phyloP scores from a whole-genome alignment of 2,797 vertebrate genomes.

The Picus viridis region DNA sequence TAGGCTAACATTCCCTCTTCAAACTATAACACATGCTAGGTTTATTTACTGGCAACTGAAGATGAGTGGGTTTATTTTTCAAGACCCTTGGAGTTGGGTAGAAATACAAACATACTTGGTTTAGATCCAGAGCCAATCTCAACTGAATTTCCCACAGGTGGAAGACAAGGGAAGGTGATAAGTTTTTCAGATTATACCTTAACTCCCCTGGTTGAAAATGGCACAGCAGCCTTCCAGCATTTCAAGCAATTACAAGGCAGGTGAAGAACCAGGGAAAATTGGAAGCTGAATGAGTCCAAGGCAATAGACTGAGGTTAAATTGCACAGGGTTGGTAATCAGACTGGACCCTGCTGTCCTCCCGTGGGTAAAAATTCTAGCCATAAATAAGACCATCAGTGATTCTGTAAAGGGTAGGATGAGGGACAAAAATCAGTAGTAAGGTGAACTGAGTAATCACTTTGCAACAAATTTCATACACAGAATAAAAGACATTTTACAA shows the following conservation, averaged over 20 bases:
- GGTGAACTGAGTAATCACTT: neutral
- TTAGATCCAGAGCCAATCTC: neutral
- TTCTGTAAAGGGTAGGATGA: neutral
- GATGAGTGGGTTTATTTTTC: neutral
- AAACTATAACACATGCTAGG: neutral
- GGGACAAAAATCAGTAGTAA: neutral
- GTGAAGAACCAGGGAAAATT: neutral
- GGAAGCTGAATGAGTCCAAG: neutral
- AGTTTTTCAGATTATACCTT: constrained; percentile 14
- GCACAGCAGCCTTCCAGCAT: neutral
- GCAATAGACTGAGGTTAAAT: constrained; percentile 9
- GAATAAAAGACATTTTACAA: neutral
- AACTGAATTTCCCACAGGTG: neutral
- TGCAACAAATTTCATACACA: neutral
- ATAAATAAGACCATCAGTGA: neutral
- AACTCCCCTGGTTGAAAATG: constrained; percentile 8
- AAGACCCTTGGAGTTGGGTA: neutral
- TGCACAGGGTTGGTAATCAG: neutral
- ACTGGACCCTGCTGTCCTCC: neutral
- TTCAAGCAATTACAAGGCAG: neutral
- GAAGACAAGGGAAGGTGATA: neutral
- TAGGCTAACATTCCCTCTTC: too few species aligned
- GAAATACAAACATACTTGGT: constrained; percentile 19
- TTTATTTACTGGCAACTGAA: constrained; percentile 54
- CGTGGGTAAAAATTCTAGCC: neutral